Conservation (phyloP, 2,888 invertebrate genomes). For the Loripinus fragilis region DNA sequence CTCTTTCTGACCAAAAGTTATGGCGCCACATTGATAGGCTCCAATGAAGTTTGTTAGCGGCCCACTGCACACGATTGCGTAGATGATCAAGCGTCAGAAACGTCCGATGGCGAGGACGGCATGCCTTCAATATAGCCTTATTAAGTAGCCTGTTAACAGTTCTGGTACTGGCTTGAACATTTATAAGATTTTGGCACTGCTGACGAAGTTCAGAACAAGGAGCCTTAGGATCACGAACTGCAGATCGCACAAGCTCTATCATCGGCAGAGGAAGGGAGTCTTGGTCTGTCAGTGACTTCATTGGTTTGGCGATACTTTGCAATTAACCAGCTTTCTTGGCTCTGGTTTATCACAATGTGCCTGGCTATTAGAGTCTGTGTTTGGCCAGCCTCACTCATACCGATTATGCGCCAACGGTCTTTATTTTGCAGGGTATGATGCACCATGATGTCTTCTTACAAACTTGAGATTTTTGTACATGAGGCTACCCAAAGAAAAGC, state of each 20-base stretch:
- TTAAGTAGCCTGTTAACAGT: slow-evolving; percentile 4
- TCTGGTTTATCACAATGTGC: background rate
- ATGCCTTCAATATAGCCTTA: background rate
- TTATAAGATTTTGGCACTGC: background rate
- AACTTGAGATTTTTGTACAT: no score
- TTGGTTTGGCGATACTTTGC: background rate
- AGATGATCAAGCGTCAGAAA: background rate
- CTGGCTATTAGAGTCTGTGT: background rate
- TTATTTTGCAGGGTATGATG: background rate
- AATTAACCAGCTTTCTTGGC: background rate
- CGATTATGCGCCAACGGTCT: background rate
- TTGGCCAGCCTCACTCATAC: background rate
- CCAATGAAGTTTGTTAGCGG: background rate
- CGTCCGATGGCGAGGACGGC: slow-evolving; percentile 1
- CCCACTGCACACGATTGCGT: background rate
- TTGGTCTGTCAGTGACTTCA: background rate
- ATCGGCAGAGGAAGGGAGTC: background rate
- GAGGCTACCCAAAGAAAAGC: no score
- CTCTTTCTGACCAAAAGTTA: slow-evolving; percentile 14
- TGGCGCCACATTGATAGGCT: background rate
- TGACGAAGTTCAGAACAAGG: background rate
- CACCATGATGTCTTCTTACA: no score
- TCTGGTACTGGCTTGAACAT: background rate
- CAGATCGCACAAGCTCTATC: background rate
- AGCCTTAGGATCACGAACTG: background rate